phyloP scores from a whole-genome alignment of 2,888 invertebrate species.

The Chouioia cunea region DNA sequence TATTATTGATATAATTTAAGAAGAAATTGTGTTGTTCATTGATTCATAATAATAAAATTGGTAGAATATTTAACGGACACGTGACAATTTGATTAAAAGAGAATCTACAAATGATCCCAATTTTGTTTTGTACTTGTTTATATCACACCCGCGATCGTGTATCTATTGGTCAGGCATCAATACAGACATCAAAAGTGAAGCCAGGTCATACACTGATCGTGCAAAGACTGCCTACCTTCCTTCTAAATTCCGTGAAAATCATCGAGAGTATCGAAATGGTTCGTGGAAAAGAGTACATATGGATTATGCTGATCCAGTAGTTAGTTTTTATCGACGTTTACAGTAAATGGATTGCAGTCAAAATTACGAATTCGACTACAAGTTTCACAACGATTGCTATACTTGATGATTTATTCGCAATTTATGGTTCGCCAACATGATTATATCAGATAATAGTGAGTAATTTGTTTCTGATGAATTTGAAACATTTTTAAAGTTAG shows the following conservation, averaged over 20 bases:
- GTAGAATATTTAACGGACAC: too few species aligned
- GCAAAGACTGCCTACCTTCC: slow-evolving; percentile 9
- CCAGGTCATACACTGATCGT: background rate
- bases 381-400: slow-evolving; percentile 23
- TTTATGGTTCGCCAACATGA: slow-evolving; percentile 34
- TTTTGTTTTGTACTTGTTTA: too few species aligned
- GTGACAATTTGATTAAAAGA: too few species aligned
- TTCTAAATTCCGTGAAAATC: slow-evolving; percentile 33
- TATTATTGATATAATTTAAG: too few species aligned
- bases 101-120: too few species aligned
- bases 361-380: slow-evolving; percentile 20
- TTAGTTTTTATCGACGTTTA: slow-evolving; percentile 1
- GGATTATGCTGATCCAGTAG: slow-evolving; percentile 23
- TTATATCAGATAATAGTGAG: slow-evolving; percentile 38
- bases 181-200: background rate
- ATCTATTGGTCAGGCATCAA: background rate
- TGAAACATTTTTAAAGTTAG: slow-evolving; percentile 17
- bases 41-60: too few species aligned
- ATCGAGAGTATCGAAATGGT: slow-evolving; percentile 23
- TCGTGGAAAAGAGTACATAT: slow-evolving; percentile 31
- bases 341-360: slow-evolving; percentile 38
- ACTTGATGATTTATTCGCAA: slow-evolving; percentile 39
- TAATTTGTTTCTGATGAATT: slow-evolving; percentile 44
- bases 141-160: background rate
- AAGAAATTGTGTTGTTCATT: too few species aligned